phyloP scores from a whole-genome alignment of 2,113 vertebrate species.

The Chaetodon trifascialis region DNA sequence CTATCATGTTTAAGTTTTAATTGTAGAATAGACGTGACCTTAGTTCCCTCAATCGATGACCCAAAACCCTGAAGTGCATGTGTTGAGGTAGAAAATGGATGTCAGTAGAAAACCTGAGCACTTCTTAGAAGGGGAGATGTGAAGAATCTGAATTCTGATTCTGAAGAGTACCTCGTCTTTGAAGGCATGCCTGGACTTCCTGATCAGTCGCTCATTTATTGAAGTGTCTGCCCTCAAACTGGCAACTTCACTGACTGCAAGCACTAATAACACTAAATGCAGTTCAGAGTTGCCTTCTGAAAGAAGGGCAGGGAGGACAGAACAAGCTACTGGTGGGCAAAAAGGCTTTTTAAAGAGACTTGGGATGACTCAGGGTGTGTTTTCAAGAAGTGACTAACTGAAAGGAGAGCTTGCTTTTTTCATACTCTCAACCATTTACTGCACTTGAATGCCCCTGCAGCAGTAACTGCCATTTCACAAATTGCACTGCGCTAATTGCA shows the following conservation, averaged over 20 bases:
- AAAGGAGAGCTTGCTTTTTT: conserved; percentile 18
- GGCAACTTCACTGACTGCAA: not conserved
- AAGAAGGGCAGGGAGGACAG: not conserved
- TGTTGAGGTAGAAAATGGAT: not conserved
- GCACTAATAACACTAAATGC: conserved; percentile 10
- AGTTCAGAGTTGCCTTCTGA: conserved; percentile 20
- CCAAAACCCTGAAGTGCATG: not conserved
- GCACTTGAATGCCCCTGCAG: conserved; percentile 5
- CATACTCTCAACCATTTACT: conserved; percentile 1
- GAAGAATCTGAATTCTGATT: not conserved
- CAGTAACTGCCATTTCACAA: conserved; percentile 27
- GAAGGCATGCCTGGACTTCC: not conserved
- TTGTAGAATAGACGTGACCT: not conserved
- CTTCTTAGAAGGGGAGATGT: not conserved
- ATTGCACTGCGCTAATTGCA: conserved; percentile 35
- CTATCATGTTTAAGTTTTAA: not conserved
- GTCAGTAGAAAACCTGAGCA: not conserved
- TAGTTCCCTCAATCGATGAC: not conserved
- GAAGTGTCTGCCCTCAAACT: conserved; percentile 14
- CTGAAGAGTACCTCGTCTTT: not conserved
- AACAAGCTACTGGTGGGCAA: not conserved
- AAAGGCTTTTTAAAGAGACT: conserved; percentile 25
- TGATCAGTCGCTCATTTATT: conserved; percentile 23
- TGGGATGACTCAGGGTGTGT: not conserved
- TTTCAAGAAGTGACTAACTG: not conserved